Evolutionary conservation across 1,140 invertebrate species (phyloP), one percentile per base, ranked within the genome.

Genomic region (Listronotus oregonensis): DNA sequence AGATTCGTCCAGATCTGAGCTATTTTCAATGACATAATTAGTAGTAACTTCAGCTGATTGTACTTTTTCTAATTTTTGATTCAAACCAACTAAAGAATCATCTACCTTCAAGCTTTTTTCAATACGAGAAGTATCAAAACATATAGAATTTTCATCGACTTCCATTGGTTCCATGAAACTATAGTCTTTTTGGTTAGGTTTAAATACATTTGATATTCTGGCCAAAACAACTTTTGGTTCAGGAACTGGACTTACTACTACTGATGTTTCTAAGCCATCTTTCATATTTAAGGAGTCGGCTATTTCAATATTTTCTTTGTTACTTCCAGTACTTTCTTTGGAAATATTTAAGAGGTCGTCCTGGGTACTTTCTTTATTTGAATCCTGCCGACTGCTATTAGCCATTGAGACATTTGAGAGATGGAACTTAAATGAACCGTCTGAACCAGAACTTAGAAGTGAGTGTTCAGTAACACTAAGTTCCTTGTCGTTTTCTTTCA

Each of bases 161-260:
- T 68, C 66, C 66, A 68, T 68, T 6, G 66, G 60, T 47, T 68
- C 66, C 11, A 58, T 34, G 49, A 64, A 68, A 42, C 66, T 68
- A n/a, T 44, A 54, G 7, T 64, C 49, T 11, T 42, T 49, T 18
- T 60, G 50, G 39, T 64, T 68, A 8, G 66, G 66, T 21, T 51
- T 58, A 34, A 69, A 66, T 31, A 65, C 67, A 34, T 69, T 63
- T n/a, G 67, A 65, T 15, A 65, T 18, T 44, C 63, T 55, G 32
- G 42, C 0, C 7, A 27, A 11, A 34, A 46, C 31, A 10, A 52
- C 17, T 11, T 39, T 18, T 27, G 18, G 17, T 54, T 46, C 17
- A 8, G n/a, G 27, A 47, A 65, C 2, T 15, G n/a, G 52, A 55
- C 12, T 46, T 39, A 11, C 9, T 18, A 17, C 27, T 6, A 14